These are phyloP conservation scores for Bradypus variegatus DNA, from an alignment of 2,797 vertebrate species.

Conservation along the genomic window DNA sequence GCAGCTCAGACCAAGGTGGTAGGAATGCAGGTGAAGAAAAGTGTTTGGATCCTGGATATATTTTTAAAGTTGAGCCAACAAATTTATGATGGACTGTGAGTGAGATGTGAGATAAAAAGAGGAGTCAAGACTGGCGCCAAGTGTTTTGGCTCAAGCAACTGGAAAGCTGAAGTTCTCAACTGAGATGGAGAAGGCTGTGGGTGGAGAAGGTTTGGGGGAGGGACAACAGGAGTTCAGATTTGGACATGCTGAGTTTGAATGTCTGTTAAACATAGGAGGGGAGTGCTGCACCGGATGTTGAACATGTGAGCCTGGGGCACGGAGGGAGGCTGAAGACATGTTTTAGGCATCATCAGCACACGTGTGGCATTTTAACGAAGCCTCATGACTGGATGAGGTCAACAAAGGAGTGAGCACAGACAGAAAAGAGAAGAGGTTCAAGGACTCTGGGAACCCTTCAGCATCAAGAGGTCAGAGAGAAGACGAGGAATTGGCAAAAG, in stretches of 20 bases:
- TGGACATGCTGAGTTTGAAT: not conserved
- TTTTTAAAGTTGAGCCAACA: slow-evolving; percentile 6
- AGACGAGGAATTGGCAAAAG: not conserved
- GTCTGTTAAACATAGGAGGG: not conserved
- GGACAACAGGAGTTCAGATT: not conserved
- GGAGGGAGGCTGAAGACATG: not conserved
- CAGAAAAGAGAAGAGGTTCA: not conserved
- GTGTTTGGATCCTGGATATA: not conserved
- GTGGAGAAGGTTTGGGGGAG: slow-evolving; percentile 1
- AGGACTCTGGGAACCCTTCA: not conserved
- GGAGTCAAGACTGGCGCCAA: not conserved
- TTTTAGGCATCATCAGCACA: not conserved
- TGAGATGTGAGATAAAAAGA: slow-evolving; percentile 7
- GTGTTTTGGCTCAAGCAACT: not conserved
- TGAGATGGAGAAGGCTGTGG: not conserved
- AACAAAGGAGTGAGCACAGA: not conserved
- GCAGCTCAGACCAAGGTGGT: not conserved
- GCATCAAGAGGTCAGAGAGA: not conserved
- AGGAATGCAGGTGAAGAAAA: not conserved
- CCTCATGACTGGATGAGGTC: not conserved
- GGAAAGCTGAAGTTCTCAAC: not conserved
- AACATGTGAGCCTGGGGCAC: not conserved
- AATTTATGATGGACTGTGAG: slow-evolving; percentile 22
- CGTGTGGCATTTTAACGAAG: slow-evolving; percentile 26
- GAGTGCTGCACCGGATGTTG: not conserved